Percentiles rank a stretch among this genome's conserved stretches.
Conservation (phyloP, 30 jellyfish, hydroid and myxozoan species). For the Nemopilema nomurai region DNA sequence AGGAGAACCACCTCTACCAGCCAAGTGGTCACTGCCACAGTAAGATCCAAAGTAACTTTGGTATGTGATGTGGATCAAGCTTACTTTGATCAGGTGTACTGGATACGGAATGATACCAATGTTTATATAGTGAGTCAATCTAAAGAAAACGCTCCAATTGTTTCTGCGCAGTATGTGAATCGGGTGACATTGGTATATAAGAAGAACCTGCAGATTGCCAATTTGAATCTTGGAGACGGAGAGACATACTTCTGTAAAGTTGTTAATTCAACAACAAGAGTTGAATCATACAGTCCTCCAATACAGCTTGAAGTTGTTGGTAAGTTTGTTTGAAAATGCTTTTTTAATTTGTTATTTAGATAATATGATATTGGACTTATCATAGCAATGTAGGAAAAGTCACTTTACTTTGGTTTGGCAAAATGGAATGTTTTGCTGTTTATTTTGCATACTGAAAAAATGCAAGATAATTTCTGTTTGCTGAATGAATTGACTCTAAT, state of each 20-base stretch:
- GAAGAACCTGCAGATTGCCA: constrained; percentile 57
- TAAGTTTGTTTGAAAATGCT: not conserved
- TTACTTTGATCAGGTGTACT: constrained; percentile 40
- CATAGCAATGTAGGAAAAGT: too few species aligned
- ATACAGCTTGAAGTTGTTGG: constrained; percentile 52
- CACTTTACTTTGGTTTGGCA: too few species aligned
- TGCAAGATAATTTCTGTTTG: too few species aligned
- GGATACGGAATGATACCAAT: constrained; percentile 71
- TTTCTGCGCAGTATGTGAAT: constrained; percentile 8
- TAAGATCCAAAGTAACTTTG: constrained; percentile 53
- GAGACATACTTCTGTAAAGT: constrained; percentile 59
- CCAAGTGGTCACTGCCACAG: constrained; percentile 47
- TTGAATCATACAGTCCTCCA: constrained; percentile 36
- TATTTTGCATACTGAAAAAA: too few species aligned
- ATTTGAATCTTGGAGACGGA: constrained; percentile 53
- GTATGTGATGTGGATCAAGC: constrained; percentile 31
- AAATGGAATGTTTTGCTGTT: too few species aligned
- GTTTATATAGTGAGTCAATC: constrained; percentile 39
- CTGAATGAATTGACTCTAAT: too few species aligned
- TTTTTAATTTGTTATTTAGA: too few species aligned
- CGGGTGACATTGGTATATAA: constrained; percentile 34
- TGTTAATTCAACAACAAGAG: constrained; percentile 28
- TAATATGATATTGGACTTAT: too few species aligned
- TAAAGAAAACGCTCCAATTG: constrained; percentile 17
- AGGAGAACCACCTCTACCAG: constrained; percentile 38